Base-by-base conservation (phyloP, 92 coral and sea anemone genomes). In the Nematostella vectensis region DNA sequence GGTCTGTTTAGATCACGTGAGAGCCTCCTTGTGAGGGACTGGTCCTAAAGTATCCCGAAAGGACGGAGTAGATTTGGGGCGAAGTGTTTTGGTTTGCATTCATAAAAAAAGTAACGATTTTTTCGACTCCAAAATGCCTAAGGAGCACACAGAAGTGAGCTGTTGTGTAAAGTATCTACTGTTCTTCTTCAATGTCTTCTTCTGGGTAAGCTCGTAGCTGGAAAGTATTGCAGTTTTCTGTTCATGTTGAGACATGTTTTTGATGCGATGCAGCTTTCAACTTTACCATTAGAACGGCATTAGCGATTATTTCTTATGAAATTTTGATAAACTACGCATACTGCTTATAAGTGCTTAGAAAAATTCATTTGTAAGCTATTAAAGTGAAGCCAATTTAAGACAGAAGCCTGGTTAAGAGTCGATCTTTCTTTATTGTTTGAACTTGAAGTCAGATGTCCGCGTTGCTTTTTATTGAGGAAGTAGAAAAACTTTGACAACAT, bases 101-200 rank as follows among this genome's bases (percentile, higher is more conserved):
- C 15, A 15, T 33, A 15, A 6, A 15, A 15, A 33, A 33, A 33
- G 40, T 33, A n/a, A n/a, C n/a, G n/a, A n/a, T n/a, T n/a, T n/a
- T n/a, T 38, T 22, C 29, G 31, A 22, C 21, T 55, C 29, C 38
- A 58, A 11, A 38, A 85, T 85, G 95, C 77, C 88, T 24, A 76
- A 70, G 52, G 99, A 93, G 3, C 69, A 52, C 4, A 82, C 88
- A 56, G 99, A 93, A 87, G 96, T 93, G 24, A 93, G 99, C 76
- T 67, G 70, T 21, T 87, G 89, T 55, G 99, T 93, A 33, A 93
- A 93, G 63, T 93, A 93, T 58, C 62, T 93, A 33, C 59, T 93
- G 38, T 93, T 93, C 71, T 93, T 87, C 83, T 93, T 93, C 75
- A 93, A 89, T 63, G 96, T 93, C 61, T 67, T 93, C 75, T 93